Percentiles rank a stretch among this genome's conserved stretches.
phyloP scores from a whole-genome alignment of 2,113 vertebrate genomes.

The Patagioenas fasciata region DNA sequence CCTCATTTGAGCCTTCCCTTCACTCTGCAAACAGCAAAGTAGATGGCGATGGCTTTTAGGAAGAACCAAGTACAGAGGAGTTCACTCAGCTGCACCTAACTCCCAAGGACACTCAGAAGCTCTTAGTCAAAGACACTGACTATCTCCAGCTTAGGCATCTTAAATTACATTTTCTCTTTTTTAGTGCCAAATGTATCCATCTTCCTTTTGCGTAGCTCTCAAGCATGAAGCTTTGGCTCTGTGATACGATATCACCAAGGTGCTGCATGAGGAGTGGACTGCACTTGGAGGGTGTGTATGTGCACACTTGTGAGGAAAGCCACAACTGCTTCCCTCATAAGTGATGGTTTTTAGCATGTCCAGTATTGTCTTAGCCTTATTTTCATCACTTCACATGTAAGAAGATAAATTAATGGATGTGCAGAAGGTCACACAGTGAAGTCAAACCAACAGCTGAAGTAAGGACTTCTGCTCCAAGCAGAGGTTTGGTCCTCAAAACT shows the following conservation, averaged over 20 bases:
- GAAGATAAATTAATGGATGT: not conserved
- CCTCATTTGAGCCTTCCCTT: no score
- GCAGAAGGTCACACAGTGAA: not conserved
- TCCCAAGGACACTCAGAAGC: not conserved
- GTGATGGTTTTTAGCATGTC: not conserved
- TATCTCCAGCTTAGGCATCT: not conserved
- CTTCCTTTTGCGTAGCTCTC: not conserved
- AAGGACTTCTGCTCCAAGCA: not conserved
- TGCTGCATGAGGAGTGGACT: not conserved
- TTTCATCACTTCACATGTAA: not conserved
- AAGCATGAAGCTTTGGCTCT: not conserved
- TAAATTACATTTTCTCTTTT: not conserved
- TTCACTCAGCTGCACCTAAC: not conserved
- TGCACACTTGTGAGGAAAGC: not conserved
- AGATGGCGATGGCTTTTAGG: not conserved
- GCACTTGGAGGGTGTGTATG: not conserved
- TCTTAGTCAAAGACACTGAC: not conserved
- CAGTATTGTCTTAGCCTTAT: not conserved
- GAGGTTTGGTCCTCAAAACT: not conserved
- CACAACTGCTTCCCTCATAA: not conserved
- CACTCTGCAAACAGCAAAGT: no score
- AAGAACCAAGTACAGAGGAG: not conserved
- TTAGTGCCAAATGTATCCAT: not conserved
- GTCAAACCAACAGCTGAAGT: not conserved
- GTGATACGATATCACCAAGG: fast-evolving